phyloP scores from a whole-genome alignment of 2,113 vertebrate genomes.

The Salvelinus sp. region DNA sequence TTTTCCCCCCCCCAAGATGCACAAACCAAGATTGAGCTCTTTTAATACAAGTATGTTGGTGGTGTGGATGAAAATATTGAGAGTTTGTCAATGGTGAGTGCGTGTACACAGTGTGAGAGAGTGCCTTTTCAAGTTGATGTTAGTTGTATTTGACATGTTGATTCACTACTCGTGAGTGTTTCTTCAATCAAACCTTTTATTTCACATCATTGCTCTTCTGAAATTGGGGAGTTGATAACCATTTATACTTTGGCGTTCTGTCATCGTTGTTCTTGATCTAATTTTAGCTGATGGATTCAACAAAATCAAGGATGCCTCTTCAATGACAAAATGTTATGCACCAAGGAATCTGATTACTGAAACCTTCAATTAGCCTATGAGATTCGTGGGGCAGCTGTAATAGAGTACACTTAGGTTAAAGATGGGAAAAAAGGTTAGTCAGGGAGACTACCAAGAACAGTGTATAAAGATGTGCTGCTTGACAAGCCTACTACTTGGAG shows the following conservation, averaged over 20 bases:
- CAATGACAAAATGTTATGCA: too few species aligned
- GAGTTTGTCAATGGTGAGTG: neutral
- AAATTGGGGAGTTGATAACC: conserved; percentile 15
- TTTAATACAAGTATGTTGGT: neutral
- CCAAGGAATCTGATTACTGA: too few species aligned
- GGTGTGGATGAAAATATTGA: neutral
- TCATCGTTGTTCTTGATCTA: neutral
- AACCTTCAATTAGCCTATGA: too few species aligned
- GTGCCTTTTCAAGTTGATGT: conserved; percentile 12
- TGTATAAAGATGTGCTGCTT: too few species aligned
- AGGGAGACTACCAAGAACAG: too few species aligned
- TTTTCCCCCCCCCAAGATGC: neutral
- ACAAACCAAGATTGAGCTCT: too few species aligned
- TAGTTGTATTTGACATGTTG: neutral
- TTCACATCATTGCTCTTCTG: conserved; percentile 2
- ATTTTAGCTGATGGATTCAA: too few species aligned
- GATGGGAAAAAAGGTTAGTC: too few species aligned
- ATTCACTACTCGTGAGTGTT: conserved; percentile 1
- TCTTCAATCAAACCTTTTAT: neutral
- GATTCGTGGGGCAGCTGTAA: too few species aligned
- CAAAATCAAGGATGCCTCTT: too few species aligned
- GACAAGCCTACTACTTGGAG: neutral
- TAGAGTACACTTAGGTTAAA: too few species aligned
- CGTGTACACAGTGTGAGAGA: conserved; percentile 8
- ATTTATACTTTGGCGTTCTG: conserved; percentile 26